Conservation (phyloP, 2,888 invertebrate species). For the Hymenopus coronatus region DNA sequence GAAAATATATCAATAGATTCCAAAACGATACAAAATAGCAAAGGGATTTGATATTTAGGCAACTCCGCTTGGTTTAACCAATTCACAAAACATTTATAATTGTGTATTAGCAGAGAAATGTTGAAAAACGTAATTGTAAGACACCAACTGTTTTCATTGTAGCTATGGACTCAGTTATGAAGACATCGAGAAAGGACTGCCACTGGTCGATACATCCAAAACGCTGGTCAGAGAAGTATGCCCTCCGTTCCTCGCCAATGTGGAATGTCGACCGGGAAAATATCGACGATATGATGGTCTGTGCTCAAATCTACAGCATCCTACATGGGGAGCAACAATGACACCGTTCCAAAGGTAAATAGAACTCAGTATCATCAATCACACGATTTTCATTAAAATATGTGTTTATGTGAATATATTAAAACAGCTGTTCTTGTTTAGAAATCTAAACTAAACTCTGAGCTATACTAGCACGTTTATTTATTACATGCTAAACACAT, state of each 20-base stretch:
- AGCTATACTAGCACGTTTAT: too few species aligned
- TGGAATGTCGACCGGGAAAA: slow-evolving; percentile 84
- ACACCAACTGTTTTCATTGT: slow-evolving; percentile 33
- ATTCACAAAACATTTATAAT: background rate
- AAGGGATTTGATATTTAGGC: too few species aligned
- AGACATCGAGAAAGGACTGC: slow-evolving; percentile 83
- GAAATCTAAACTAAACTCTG: too few species aligned
- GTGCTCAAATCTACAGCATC: slow-evolving; percentile 84
- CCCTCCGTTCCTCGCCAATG: slow-evolving; percentile 82
- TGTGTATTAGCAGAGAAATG: too few species aligned
- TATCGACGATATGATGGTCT: slow-evolving; percentile 84
- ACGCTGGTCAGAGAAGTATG: slow-evolving; percentile 83
- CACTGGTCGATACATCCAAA: slow-evolving; percentile 83
- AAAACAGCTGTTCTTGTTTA: too few species aligned
- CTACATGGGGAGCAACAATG: slow-evolving; percentile 85
- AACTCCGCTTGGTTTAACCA: background rate
- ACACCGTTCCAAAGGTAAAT: slow-evolving; percentile 77
- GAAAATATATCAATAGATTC: too few species aligned
- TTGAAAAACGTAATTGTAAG: background rate
- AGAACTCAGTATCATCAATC: background rate
- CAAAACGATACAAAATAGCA: too few species aligned
- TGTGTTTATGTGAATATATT: too few species aligned
- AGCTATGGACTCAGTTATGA: slow-evolving; percentile 83
- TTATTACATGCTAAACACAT: too few species aligned
- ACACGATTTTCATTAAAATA: too few species aligned